Percentiles rank a stretch among this genome's conserved stretches.
phyloP scores from a whole-genome alignment of 2,113 vertebrate genomes.

The Tetraodon nigroviridis region DNA sequence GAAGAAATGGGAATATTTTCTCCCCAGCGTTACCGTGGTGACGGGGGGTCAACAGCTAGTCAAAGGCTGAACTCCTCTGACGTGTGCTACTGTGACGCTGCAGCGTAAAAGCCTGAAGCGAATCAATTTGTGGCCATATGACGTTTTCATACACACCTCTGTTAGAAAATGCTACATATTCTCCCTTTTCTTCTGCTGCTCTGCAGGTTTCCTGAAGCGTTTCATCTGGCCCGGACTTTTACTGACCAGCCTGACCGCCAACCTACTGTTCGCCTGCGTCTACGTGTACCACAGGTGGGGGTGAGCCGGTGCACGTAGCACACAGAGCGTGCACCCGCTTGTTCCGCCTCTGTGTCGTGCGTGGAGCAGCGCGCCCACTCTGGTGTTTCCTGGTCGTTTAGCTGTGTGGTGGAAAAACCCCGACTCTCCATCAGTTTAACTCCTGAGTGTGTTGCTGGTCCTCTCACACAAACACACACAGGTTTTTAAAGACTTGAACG shows the following conservation, averaged over 20 bases:
- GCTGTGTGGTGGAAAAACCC: no score
- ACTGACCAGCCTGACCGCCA: conserved; percentile 81
- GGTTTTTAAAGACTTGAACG: conserved; percentile 21
- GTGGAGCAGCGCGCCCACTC: conserved; percentile 1
- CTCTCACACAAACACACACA: conserved; percentile 11
- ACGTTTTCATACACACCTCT: no score
- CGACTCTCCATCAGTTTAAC: background rate
- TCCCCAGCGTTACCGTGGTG: no score
- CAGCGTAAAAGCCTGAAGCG: no score
- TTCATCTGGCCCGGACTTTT: conserved; percentile 77
- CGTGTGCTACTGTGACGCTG: no score
- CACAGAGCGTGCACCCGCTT: conserved; percentile 4
- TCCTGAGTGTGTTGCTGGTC: conserved; percentile 18
- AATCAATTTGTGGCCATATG: no score
- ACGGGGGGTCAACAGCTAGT: no score
- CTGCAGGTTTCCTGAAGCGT: conserved; percentile 70
- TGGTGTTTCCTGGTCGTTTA: conserved; percentile 1
- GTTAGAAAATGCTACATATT: no score
- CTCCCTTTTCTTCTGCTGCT: conserved; percentile 2
- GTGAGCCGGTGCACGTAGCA: conserved; percentile 35
- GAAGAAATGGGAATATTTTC: no score
- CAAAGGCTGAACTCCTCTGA: no score
- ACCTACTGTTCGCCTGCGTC: conserved; percentile 80
- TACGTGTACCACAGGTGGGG: conserved; percentile 82
- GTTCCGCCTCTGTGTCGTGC: background rate